Base-by-base conservation (phyloP, 2,888 invertebrate genomes). In the Eretmocerus hayati region DNA sequence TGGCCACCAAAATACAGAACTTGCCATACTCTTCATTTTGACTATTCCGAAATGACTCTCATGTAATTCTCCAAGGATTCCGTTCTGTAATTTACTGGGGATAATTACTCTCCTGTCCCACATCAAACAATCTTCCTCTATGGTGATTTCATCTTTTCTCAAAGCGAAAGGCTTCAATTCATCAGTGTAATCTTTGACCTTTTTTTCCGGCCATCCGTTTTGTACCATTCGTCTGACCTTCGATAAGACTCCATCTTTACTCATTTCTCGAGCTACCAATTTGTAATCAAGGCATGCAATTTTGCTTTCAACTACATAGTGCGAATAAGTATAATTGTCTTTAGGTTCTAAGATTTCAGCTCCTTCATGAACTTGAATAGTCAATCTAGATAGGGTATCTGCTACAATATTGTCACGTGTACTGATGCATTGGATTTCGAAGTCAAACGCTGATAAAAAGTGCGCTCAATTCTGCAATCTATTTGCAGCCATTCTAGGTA, bases 1-100 rank as follows among this genome's bases (percentile, higher is more conserved):
- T 3, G 42, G 42, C 33, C 42, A 42, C 42, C 33, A 42, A 15
- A 42, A 2, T 6, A 22, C 11, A 22, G 42, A 42, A n/a, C 42
- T 19, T 9, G 42, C 33, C 20, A 33, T 21, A 6, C 13, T 5
- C 22, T 42, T 42, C 35, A 42, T 42, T 33, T 32, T 42, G 4
- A 42, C 42, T 13, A 42, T 42, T 6, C 33, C 33, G 3, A 33
- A 15, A 19, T 42, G 42, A 13, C 13, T 15, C 13, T 4, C 11
- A 16, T 42, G 42, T 22, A 42, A 21, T 15, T 42, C 30, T 21
- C 33, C 15, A n/a, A 42, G 9, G 11, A 42, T 21, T 5, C 4
- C 15, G 3, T 32, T 15, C 9, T 18, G 21, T 22, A 42, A 33
- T 33, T n/a, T 35, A 19, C 2, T 5, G 16, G 42, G 42, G 5